Percentiles rank a stretch among this genome's conserved stretches.
phyloP scores from a whole-genome alignment of 2,888 invertebrate species.

The Branchinecta sandiegonensis region DNA sequence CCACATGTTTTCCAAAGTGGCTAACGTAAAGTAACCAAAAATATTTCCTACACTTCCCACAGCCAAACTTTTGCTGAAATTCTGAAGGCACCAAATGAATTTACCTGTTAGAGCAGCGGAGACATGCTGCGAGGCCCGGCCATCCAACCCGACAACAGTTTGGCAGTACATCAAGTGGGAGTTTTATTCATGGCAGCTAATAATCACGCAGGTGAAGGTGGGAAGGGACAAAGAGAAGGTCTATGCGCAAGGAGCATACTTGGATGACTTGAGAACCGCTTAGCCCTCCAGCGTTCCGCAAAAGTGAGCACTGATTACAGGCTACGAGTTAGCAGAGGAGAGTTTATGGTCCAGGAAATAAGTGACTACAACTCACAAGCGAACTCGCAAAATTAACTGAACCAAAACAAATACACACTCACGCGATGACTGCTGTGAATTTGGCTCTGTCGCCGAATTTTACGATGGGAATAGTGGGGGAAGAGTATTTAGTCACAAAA shows the following conservation, averaged over 20 bases:
- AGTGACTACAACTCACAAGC: not conserved
- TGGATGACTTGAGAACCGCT: constrained; percentile 12
- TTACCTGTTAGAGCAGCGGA: too few species aligned
- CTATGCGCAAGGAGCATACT: constrained; percentile 13
- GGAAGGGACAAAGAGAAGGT: constrained; percentile 15
- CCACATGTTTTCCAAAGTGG: too few species aligned
- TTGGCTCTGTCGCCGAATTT: too few species aligned
- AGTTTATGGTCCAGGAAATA: constrained; percentile 10
- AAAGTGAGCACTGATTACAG: constrained; percentile 13
- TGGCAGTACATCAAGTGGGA: not conserved
- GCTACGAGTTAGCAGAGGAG: not conserved
- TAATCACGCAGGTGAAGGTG: constrained; percentile 15
- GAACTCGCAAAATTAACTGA: not conserved
- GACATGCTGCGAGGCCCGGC: too few species aligned
- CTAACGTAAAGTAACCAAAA: too few species aligned
- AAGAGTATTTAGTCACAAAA: too few species aligned
- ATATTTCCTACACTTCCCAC: too few species aligned
- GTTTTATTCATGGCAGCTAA: constrained; percentile 16
- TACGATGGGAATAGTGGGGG: too few species aligned
- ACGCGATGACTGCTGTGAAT: too few species aligned
- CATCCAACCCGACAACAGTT: too few species aligned
- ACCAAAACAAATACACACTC: not conserved
- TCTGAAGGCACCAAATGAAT: too few species aligned
- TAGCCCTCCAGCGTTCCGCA: constrained; percentile 13
- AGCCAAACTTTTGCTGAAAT: too few species aligned